Evolutionary conservation across 2,797 vertebrate species (phyloP), one percentile per base, ranked within the genome.

Genomic region (Serranus cabrilla): DNA sequence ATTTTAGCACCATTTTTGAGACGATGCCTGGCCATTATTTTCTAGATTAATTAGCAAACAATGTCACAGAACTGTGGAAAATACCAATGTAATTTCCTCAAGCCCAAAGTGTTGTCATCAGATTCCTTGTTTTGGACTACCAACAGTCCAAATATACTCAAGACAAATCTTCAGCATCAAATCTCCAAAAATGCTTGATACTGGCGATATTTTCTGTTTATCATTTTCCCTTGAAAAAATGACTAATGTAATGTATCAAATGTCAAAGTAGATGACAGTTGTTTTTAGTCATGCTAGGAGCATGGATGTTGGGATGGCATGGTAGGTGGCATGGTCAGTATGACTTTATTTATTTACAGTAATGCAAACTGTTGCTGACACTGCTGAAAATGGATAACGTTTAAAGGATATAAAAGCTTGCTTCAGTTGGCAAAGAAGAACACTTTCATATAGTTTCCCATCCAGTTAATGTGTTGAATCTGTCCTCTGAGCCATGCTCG

Each of bases 301-400:
- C 27, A 31, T 31, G 27, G 27, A 31, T 31, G 27, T 31, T 31
- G 27, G 27, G 27, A 31, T 31, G 27, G 6, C 3, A 31, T 31
- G n/a, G n/a, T n/a, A n/a, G n/a, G n/a, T n/a, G n/a, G n/a, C n/a
- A n/a, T n/a, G n/a, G n/a, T n/a, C n/a, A n/a, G n/a, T n/a, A n/a
- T n/a, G n/a, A n/a, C 1, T 46, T 62, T 0, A 0, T 76, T 72
- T 21, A 43, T 0, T 50, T 27, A 27, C 51, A 46, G 27, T 34
- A 21, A 69, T 21, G 42, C 34, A 56, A 65, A 55, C 49, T 23
- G 54, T 52, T 46, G 71, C 40, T 54, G 63, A 67, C 57, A 3
- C 42, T 8, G 47, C 54, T 73, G 31, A 21, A 71, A 71, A 56
- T 21, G 3, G 39, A 49, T 21, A 1, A 57, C 40, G 11, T 49